Evolutionary conservation across 1,140 invertebrate species (phyloP).

Genomic region (Cotesia typhae): DNA sequence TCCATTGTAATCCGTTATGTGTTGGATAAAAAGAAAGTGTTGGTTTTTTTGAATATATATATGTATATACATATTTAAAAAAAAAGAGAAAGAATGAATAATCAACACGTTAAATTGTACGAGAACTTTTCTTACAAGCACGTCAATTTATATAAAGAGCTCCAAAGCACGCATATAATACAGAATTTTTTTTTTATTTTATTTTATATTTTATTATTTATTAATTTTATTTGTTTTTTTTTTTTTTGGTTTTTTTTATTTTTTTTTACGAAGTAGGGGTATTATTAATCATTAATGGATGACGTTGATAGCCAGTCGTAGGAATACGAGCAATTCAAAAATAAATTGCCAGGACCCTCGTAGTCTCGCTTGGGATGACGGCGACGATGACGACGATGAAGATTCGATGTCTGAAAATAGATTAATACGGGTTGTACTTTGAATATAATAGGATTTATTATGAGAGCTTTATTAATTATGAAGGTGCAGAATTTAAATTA

Average conservation of each 20-base stretch:
- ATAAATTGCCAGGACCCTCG: slow-evolving; percentile 41
- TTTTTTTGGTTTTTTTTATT: slow-evolving; percentile 17
- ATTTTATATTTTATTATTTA: background rate
- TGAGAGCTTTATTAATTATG: too few species aligned
- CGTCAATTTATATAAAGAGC: slow-evolving; percentile 56
- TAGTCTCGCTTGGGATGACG: slow-evolving; percentile 30
- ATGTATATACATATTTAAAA: too few species aligned
- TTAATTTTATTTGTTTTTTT: background rate
- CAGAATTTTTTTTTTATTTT: slow-evolving; percentile 40
- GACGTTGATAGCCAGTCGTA: slow-evolving; percentile 46
- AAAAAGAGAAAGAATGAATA: slow-evolving; percentile 12
- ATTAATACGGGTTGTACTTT: slow-evolving; percentile 17
- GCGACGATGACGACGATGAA: slow-evolving; percentile 23
- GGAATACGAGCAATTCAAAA: slow-evolving; percentile 47
- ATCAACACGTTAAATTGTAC: slow-evolving; percentile 26
- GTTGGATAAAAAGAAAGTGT: background rate
- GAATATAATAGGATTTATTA: too few species aligned
- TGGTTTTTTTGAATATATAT: slow-evolving; percentile 21
- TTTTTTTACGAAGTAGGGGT: background rate
- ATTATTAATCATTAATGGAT: slow-evolving; percentile 37
- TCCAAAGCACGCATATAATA: slow-evolving; percentile 55
- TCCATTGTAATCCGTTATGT: background rate
- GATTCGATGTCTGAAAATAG: slow-evolving; percentile 50
- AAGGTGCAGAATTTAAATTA: too few species aligned
- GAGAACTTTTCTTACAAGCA: slow-evolving; percentile 48